Evolutionary conservation across 2,888 invertebrate species (phyloP).

Genomic region (Molorchus minor): DNA sequence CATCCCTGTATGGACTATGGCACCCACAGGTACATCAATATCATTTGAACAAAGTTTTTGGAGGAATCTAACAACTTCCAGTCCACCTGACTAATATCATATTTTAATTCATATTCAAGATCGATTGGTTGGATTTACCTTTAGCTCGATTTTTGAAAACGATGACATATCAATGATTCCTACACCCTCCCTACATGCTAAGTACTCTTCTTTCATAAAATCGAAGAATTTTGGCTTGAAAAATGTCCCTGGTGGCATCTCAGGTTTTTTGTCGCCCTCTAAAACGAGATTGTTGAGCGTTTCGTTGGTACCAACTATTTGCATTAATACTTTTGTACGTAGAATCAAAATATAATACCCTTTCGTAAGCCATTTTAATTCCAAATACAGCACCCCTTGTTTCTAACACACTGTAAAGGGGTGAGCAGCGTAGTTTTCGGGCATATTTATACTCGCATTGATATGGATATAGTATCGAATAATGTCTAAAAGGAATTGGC

Average conservation of each 20-base stretch:
- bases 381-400: slow-evolving; percentile 74
- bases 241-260: slow-evolving; percentile 71
- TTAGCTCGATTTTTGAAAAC: slow-evolving; percentile 79
- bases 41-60: slow-evolving; percentile 75
- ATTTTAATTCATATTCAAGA: not conserved
- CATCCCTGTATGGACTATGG: slow-evolving; percentile 76
- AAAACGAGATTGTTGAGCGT: slow-evolving; percentile 26
- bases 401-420: slow-evolving; percentile 73
- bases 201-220: slow-evolving; percentile 74
- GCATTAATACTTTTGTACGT: slow-evolving; percentile 63
- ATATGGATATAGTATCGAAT: slow-evolving; percentile 67
- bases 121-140: slow-evolving; percentile 61
- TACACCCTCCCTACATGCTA: slow-evolving; percentile 78
- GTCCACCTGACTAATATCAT: slow-evolving; percentile 65
- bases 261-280: slow-evolving; percentile 64
- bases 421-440: slow-evolving; percentile 71
- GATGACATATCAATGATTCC: slow-evolving; percentile 83
- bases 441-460: slow-evolving; percentile 71
- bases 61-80: slow-evolving; percentile 70
- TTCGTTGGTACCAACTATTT: slow-evolving; percentile 7
- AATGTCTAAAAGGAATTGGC: slow-evolving; percentile 61
- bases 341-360: slow-evolving; percentile 74
- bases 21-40: slow-evolving; percentile 71
- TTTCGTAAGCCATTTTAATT: slow-evolving; percentile 76
- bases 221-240: slow-evolving; percentile 76